Conservation (phyloP, 2,113 vertebrate species). For the Barnardius zonarius region DNA sequence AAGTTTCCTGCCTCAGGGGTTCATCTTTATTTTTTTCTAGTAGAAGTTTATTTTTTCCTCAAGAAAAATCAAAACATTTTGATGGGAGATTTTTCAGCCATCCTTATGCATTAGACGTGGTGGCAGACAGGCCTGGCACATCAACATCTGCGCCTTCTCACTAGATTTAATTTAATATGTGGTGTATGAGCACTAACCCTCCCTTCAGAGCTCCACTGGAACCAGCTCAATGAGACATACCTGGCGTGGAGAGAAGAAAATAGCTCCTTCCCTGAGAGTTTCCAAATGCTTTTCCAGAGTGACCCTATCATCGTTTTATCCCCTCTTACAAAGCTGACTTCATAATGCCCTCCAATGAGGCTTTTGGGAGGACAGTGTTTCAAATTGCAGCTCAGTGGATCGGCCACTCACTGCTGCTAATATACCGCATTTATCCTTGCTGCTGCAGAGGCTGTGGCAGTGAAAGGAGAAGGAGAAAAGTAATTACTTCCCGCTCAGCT, state of each 20-base stretch:
- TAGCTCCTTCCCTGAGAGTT: not conserved
- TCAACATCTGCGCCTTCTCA: constrained; percentile 16
- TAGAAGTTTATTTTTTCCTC: not conserved
- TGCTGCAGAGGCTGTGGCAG: not conserved
- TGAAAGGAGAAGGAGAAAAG: not conserved
- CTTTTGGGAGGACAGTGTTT: not conserved
- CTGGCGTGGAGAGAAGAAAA: not conserved
- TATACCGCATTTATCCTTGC: not conserved
- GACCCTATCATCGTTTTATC: not conserved
- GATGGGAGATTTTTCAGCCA: constrained; percentile 37
- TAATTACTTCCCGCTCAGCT: constrained; percentile 37
- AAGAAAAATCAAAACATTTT: constrained; percentile 31
- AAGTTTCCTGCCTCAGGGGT: constrained; percentile 35
- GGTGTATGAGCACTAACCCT: not conserved
- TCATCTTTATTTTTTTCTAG: not conserved
- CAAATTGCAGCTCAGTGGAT: not conserved
- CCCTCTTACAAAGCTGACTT: not conserved
- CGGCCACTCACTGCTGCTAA: constrained; percentile 25
- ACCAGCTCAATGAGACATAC: not conserved
- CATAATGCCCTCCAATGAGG: not conserved
- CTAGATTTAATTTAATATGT: constrained; percentile 31
- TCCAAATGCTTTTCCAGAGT: not conserved
- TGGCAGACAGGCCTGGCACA: constrained; percentile 14
- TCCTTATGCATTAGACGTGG: not conserved
- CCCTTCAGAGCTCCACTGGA: not conserved